These are phyloP conservation scores for Pteromalus puparum DNA, from an alignment of 1,140 invertebrate species.

Conservation along the genomic window DNA sequence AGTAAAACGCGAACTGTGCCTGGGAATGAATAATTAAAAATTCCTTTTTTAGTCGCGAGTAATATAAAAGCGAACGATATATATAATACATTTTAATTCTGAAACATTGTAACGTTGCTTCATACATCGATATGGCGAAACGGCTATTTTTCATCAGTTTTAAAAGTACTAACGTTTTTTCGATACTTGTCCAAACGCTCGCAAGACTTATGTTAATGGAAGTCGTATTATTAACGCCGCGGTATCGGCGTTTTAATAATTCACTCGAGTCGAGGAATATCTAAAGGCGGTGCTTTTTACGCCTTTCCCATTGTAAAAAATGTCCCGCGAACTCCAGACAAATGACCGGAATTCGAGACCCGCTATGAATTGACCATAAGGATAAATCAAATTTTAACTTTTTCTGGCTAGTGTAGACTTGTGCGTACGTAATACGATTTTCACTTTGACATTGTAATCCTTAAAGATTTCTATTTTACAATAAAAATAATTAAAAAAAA, in stretches of 20 bases:
- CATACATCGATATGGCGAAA: not conserved
- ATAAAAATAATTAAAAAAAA: too few relatives aligned
- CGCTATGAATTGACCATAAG: not conserved
- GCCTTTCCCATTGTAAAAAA: conserved; percentile 9
- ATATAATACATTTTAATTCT: too few relatives aligned
- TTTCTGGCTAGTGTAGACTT: too few relatives aligned
- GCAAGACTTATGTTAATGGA: conserved; percentile 29
- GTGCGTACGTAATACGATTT: too few relatives aligned
- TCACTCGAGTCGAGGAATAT: not conserved
- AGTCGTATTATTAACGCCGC: conserved; percentile 5
- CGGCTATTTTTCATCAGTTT: too few relatives aligned
- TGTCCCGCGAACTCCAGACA: not conserved
- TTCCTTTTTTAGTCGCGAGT: not conserved
- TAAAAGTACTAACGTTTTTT: not conserved
- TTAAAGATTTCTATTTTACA: too few relatives aligned
- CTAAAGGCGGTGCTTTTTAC: not conserved
- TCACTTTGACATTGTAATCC: not conserved
- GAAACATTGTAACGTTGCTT: not conserved
- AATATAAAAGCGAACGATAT: too few relatives aligned
- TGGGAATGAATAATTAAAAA: not conserved
- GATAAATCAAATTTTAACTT: conserved; percentile 20
- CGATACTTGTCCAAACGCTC: not conserved
- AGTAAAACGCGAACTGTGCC: too few relatives aligned
- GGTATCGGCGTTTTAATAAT: conserved; percentile 36
- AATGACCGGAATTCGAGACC: conserved; percentile 13